phyloP scores from a whole-genome alignment of 2,113 vertebrate species.

The Mastomys natalensis region DNA sequence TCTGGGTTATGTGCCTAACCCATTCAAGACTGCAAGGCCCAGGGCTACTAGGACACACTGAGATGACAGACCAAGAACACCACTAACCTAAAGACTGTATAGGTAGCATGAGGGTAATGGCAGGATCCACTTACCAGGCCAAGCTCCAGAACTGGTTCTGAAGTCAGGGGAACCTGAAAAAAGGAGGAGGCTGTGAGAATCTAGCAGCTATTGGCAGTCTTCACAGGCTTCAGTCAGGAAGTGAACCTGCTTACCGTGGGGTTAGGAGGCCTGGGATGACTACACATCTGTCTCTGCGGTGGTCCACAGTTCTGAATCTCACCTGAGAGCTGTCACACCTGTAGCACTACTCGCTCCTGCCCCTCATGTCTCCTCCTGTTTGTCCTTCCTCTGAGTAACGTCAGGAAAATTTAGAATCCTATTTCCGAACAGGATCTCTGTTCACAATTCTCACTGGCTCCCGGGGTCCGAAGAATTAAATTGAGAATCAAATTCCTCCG shows the following conservation, averaged over 20 bases:
- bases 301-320: background rate
- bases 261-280: background rate
- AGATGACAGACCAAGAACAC: background rate
- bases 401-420: background rate
- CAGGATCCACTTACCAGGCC: background rate
- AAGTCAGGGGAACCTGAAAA: background rate
- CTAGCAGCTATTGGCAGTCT: background rate
- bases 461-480: background rate
- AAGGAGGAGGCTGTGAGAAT: background rate
- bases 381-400: background rate
- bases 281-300: background rate
- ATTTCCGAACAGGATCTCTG: background rate
- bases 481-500: background rate
- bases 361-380: background rate
- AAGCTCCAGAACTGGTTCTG: background rate
- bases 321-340: background rate
- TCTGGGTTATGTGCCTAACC: background rate
- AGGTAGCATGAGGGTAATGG: background rate
- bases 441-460: background rate
- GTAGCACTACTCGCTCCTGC: background rate
- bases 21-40: background rate
- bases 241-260: background rate
- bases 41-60: background rate
- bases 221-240: background rate
- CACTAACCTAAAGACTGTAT: background rate